Evolutionary conservation across 1,140 invertebrate species (phyloP).

Genomic region (Caenorhabditis briggsae): DNA sequence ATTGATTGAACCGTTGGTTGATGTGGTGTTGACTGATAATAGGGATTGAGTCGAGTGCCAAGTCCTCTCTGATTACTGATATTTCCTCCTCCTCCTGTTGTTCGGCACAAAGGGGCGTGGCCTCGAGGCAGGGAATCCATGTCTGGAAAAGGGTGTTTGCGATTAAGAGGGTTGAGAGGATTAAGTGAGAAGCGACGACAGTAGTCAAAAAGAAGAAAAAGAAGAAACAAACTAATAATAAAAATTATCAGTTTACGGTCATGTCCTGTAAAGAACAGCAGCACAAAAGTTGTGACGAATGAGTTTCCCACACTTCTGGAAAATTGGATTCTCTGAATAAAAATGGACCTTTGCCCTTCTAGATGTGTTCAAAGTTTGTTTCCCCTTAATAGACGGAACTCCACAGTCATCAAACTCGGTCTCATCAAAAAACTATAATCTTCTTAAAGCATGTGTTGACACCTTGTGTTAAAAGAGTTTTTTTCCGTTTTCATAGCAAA

Average conservation of each 20-base stretch:
- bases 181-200: neutral
- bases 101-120: constrained; percentile 49
- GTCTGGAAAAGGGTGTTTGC: neutral
- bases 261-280: no score
- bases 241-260: no score
- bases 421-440: constrained; percentile 25
- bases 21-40: constrained; percentile 36
- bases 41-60: constrained; percentile 39
- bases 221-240: neutral
- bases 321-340: no score
- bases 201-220: neutral
- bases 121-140: constrained; percentile 21
- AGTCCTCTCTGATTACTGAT: constrained; percentile 41
- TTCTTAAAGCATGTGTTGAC: constrained; percentile 6
- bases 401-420: no score
- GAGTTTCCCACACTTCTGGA: no score
- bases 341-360: neutral
- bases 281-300: no score
- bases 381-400: constrained; percentile 26
- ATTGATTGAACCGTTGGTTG: constrained; percentile 46
- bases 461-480: neutral
- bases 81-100: neutral
- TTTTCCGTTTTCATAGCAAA: constrained; percentile 25
- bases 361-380: neutral
- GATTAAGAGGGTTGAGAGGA: neutral